Evolutionary conservation across 2,888 invertebrate species (phyloP).

Genomic region (Diarsia mendica): DNA sequence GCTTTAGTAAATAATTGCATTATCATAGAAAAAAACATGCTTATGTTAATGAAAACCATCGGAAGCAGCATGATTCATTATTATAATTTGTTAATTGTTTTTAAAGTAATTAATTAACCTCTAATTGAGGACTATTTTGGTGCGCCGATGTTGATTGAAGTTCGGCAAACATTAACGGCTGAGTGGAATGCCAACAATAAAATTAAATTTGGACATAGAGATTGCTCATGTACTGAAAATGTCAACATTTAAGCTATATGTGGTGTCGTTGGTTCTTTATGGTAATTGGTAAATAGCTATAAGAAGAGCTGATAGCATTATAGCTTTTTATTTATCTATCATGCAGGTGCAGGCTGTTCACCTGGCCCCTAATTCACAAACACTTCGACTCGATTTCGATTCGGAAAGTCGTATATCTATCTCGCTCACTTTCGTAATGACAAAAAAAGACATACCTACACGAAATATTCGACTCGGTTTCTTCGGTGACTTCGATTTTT

Average conservation of each 20-base stretch:
- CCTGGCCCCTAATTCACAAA: too few species aligned
- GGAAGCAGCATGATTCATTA: background rate
- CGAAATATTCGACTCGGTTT: too few species aligned
- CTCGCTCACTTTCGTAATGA: too few species aligned
- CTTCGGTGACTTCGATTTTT: too few species aligned
- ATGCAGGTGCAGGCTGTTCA: background rate
- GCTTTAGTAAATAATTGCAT: conserved; percentile 36
- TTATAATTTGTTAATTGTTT: conserved; percentile 11
- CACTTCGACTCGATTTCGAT: too few species aligned
- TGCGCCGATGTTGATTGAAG: conserved; percentile 41
- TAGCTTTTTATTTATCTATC: background rate
- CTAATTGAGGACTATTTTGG: conserved; percentile 19
- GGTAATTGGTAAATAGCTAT: background rate
- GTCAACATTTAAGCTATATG: background rate
- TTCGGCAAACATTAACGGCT: conserved; percentile 24
- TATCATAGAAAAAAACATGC: conserved; percentile 14
- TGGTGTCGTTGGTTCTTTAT: background rate
- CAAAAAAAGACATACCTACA: too few species aligned
- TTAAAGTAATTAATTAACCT: conserved; percentile 39
- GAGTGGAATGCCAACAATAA: conserved; percentile 24
- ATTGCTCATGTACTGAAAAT: conserved; percentile 12
- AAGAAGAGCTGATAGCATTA: background rate
- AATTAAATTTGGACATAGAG: conserved; percentile 25
- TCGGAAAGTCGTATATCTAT: too few species aligned
- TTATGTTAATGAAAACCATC: conserved; percentile 16